Evolutionary conservation across 2,888 invertebrate species (phyloP).

Genomic region (Teleiodes luculella): DNA sequence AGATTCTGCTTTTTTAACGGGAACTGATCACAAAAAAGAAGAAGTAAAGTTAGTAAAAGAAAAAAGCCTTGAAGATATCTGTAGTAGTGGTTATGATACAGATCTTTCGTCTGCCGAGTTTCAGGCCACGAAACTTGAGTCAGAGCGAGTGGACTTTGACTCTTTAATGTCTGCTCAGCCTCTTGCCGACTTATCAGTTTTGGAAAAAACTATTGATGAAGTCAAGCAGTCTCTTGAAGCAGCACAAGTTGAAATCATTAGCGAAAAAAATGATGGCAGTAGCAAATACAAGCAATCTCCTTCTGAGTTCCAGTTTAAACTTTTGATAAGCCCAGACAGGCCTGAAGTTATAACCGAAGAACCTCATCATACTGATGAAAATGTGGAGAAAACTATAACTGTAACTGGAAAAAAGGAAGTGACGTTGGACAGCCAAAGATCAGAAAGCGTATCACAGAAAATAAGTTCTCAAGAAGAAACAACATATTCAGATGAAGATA

Average conservation of each 20-base stretch:
- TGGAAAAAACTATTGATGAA: conserved; percentile 85
- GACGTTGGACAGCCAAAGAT: conserved; percentile 55
- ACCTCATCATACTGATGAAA: conserved; percentile 68
- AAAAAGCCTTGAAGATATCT: conserved; percentile 81
- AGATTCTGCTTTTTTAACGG: conserved; percentile 71
- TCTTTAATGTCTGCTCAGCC: conserved; percentile 72
- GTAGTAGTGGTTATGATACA: conserved; percentile 83
- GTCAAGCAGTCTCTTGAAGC: conserved; percentile 84
- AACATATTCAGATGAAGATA: conserved; percentile 78
- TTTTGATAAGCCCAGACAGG: conserved; percentile 73
- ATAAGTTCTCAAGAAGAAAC: conserved; percentile 64
- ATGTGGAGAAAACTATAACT: conserved; percentile 40
- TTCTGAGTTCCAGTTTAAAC: conserved; percentile 85
- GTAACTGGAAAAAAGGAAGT: conserved; percentile 44
- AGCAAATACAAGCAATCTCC: conserved; percentile 85
- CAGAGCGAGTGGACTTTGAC: conserved; percentile 71
- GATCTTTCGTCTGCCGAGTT: conserved; percentile 82
- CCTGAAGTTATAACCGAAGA: conserved; percentile 81
- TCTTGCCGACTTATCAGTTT: conserved; percentile 75
- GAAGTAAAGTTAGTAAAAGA: conserved; percentile 69
- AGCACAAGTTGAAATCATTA: conserved; percentile 83
- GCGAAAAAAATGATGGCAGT: conserved; percentile 80
- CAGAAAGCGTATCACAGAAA: conserved; percentile 61
- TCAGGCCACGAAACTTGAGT: conserved; percentile 74
- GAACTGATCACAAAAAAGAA: conserved; percentile 66